A percentile compares a stretch with the other conserved stretches of the same genome.
These are phyloP conservation scores for Mobula hypostoma DNA, from an alignment of 2,113 vertebrate species.

Conservation along the genomic window DNA sequence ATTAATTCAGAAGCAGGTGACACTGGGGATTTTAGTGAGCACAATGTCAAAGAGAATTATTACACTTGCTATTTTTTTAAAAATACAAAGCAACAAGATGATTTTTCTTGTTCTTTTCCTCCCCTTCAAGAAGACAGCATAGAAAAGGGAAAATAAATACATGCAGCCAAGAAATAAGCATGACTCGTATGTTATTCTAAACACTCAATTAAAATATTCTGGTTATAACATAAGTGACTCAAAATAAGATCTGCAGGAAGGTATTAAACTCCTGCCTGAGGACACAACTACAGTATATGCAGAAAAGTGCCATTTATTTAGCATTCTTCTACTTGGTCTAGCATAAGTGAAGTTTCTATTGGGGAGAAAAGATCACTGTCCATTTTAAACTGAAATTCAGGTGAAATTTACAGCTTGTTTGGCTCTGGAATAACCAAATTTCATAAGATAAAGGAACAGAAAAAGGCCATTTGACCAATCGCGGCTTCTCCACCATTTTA, in stretches of 20 bases:
- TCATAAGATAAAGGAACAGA: no score
- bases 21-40: conserved; percentile 26
- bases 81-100: background rate
- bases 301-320: background rate
- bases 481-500: no score
- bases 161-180: background rate
- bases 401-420: background rate
- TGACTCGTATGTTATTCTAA: conserved; percentile 3
- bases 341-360: background rate
- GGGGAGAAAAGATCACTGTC: background rate
- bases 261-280: background rate
- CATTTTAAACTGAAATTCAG: background rate
- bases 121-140: conserved; percentile 3
- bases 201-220: background rate
- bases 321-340: background rate
- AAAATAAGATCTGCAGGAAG: background rate
- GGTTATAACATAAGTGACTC: background rate
- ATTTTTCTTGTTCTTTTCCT: background rate
- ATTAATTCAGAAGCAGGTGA: background rate
- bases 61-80: background rate
- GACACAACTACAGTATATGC: background rate
- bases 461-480: no score
- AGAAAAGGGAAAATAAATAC: background rate
- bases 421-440: background rate
- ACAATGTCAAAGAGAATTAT: conserved; percentile 6